Conservation (phyloP, 2,797 vertebrate species). For the Garrulus glandarius region DNA sequence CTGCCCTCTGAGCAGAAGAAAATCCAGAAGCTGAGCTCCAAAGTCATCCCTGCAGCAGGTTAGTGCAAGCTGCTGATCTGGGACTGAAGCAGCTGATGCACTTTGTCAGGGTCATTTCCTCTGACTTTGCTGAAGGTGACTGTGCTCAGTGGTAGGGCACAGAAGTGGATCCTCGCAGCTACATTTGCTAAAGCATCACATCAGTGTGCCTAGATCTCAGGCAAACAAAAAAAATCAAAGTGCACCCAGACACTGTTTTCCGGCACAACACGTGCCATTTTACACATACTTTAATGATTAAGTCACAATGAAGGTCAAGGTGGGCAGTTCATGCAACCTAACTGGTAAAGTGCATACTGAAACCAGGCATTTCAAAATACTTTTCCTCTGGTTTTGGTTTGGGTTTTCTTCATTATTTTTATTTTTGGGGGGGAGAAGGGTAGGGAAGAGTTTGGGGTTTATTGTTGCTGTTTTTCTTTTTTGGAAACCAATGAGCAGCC, state of each 20-base stretch:
- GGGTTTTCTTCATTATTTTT: background rate
- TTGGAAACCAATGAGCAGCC: background rate
- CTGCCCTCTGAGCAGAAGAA: background rate
- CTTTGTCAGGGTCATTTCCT: background rate
- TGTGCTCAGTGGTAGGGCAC: background rate
- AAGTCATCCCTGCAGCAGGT: background rate
- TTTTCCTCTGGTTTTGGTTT: background rate
- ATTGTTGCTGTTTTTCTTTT: background rate
- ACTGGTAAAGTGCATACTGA: background rate
- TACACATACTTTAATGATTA: background rate
- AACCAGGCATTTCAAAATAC: background rate
- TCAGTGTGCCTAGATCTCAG: background rate
- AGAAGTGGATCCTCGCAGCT: background rate
- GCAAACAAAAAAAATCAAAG: background rate
- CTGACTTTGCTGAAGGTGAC: background rate
- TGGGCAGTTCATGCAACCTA: background rate
- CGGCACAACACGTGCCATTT: accelerated
- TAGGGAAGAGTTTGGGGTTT: background rate
- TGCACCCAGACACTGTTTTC: background rate
- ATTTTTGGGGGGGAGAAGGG: background rate
- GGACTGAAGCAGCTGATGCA: background rate
- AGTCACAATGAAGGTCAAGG: background rate
- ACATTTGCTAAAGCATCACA: background rate
- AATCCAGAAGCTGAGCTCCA: background rate
- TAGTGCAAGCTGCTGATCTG: background rate